phyloP scores from a whole-genome alignment of 2,797 vertebrate species.

The Gymnothorax javanicus region DNA sequence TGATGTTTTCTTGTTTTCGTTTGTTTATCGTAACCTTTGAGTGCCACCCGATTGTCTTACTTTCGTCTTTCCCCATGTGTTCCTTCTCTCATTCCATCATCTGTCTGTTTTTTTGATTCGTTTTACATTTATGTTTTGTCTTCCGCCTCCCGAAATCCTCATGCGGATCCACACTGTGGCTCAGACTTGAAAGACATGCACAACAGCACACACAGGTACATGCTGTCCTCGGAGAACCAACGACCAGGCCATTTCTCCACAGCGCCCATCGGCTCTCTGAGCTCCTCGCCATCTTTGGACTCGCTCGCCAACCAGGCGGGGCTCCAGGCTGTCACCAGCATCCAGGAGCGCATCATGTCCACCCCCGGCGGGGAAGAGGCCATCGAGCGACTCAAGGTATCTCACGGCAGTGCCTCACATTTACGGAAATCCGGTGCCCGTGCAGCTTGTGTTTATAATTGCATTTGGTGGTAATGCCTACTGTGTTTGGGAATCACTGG shows the following conservation, averaged over 20 bases:
- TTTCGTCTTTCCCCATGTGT: constrained; percentile 71
- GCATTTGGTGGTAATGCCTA: neutral
- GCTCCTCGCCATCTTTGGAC: constrained; percentile 92
- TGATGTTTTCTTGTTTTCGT: constrained; percentile 53
- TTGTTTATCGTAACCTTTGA: constrained; percentile 62
- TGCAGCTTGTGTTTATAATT: neutral
- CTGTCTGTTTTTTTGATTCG: constrained; percentile 36
- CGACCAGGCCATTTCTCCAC: constrained; percentile 99
- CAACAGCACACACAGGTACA: constrained; percentile 99
- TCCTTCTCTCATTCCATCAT: constrained; percentile 57
- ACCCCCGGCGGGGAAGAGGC: constrained; percentile 98
- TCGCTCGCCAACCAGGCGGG: constrained; percentile 91
- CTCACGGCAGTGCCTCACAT: neutral
- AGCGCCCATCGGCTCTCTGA: constrained; percentile 97
- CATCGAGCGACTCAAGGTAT: constrained; percentile 96
- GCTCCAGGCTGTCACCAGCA: constrained; percentile 91
- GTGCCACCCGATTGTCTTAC: constrained; percentile 72
- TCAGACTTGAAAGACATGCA: constrained; percentile 99
- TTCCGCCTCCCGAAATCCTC: constrained; percentile 52
- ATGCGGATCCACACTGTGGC: constrained; percentile 59
- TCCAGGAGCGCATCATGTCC: constrained; percentile 99
- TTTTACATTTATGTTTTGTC: neutral
- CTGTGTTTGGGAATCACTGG: neutral
- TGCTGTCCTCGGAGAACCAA: constrained; percentile 99
- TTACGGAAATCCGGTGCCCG: neutral